These are phyloP conservation scores for Galleria mellonella DNA, from an alignment of 1,140 invertebrate species.

Conservation along the genomic window DNA sequence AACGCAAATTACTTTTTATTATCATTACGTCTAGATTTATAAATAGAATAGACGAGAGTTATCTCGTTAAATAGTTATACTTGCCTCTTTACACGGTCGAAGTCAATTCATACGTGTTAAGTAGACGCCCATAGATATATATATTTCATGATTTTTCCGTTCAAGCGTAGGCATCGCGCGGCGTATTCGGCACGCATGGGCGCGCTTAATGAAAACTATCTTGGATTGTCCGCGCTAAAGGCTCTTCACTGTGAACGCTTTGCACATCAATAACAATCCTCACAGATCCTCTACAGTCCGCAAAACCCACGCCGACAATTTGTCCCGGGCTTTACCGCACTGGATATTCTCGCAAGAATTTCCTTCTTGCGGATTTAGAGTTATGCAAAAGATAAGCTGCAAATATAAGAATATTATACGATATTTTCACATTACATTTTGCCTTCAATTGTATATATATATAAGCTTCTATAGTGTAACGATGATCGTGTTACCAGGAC, in stretches of 20 bases:
- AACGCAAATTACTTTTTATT: too few species aligned
- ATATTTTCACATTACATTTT: too few species aligned
- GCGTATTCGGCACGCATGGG: slow-evolving; percentile 44
- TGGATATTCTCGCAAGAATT: slow-evolving; percentile 21
- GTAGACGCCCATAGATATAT: slow-evolving; percentile 10
- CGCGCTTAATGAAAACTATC: slow-evolving; percentile 48
- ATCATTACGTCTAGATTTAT: too few species aligned
- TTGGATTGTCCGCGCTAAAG: slow-evolving; percentile 13
- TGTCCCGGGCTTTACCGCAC: slow-evolving; percentile 37
- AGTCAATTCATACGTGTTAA: slow-evolving; percentile 29
- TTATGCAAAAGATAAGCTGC: slow-evolving; percentile 11
- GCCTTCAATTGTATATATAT: too few species aligned
- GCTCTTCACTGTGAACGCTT: slow-evolving; percentile 12
- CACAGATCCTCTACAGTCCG: slow-evolving; percentile 34
- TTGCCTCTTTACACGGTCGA: too few species aligned
- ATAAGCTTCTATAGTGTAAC: too few species aligned
- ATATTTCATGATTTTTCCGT: slow-evolving; percentile 51
- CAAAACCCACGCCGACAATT: slow-evolving; percentile 41
- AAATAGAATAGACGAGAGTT: too few species aligned
- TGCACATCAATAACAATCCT: slow-evolving; percentile 54
- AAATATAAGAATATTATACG: too few species aligned
- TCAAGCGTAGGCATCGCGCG: slow-evolving; percentile 11
- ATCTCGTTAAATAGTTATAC: too few species aligned
- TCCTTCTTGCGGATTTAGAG: slow-evolving; percentile 18
- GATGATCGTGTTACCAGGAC: too few species aligned